These are phyloP conservation scores for Pseudobourletiella spinata DNA, from an alignment of 1,140 invertebrate genomes.

Conservation along the genomic window DNA sequence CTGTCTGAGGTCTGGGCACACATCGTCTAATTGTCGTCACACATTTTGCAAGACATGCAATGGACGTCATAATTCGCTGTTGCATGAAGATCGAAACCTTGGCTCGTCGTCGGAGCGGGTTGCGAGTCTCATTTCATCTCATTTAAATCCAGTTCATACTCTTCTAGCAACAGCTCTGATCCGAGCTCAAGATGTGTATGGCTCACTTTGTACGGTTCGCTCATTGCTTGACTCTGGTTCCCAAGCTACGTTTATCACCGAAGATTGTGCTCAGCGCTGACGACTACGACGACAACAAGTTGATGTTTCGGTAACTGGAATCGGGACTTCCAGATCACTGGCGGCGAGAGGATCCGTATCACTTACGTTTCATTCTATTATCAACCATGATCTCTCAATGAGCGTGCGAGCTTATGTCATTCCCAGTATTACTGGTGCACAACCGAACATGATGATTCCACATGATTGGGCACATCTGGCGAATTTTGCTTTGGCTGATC, in stretches of 20 bases:
- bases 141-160: background rate
- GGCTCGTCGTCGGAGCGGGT: too few relatives aligned
- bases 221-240: background rate
- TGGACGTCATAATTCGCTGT: background rate
- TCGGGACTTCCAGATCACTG: background rate
- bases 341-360: background rate
- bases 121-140: background rate
- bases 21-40: background rate
- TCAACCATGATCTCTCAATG: background rate
- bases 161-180: slow-evolving; percentile 1
- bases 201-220: background rate
- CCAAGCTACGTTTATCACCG: background rate
- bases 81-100: background rate
- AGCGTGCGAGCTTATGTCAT: background rate
- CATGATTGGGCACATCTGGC: background rate
- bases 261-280: background rate
- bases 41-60: background rate
- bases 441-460: background rate
- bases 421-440: background rate
- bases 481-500: slow-evolving; percentile 35
- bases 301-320: background rate
- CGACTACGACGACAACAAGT: background rate
- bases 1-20: background rate
- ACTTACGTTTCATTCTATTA: background rate
- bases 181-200: background rate